Evolutionary conservation across 92 coral and sea anemone species (phyloP).

Genomic region (Zoanthus solanderi): DNA sequence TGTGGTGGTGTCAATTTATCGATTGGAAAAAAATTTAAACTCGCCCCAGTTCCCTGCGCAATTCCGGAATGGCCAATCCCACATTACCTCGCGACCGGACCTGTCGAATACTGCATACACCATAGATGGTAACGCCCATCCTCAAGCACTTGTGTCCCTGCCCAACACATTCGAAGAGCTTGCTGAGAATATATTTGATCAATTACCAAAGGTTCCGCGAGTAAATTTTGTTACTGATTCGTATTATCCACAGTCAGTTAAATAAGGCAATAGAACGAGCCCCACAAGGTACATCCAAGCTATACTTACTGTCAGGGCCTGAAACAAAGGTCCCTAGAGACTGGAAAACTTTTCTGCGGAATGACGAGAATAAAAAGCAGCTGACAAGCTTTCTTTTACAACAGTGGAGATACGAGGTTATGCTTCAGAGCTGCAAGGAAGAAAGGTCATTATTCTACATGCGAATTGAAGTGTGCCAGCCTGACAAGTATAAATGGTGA

Average conservation of each 20-base stretch:
- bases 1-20: too few relatives aligned
- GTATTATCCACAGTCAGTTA: conserved; percentile 6
- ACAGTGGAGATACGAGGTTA: not conserved
- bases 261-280: conserved; percentile 31
- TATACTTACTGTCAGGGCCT: conserved; percentile 9
- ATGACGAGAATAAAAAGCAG: conserved; percentile 15
- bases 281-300: not conserved
- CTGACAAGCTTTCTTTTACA: not conserved
- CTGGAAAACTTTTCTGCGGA: conserved; percentile 15
- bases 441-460: too few relatives aligned
- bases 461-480: not conserved
- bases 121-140: not conserved
- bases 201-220: not conserved
- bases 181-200: not conserved
- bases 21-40: too few relatives aligned
- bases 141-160: not conserved
- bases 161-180: not conserved
- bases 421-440: not conserved
- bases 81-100: too few relatives aligned
- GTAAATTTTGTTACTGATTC: conserved; percentile 47
- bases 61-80: too few relatives aligned
- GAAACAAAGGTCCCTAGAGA: conserved; percentile 16
- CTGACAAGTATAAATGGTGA: not conserved
- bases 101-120: too few relatives aligned
- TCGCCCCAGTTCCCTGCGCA: too few relatives aligned